Conservation (phyloP, 2,113 vertebrate species). For the Elaphurus davidianus region DNA sequence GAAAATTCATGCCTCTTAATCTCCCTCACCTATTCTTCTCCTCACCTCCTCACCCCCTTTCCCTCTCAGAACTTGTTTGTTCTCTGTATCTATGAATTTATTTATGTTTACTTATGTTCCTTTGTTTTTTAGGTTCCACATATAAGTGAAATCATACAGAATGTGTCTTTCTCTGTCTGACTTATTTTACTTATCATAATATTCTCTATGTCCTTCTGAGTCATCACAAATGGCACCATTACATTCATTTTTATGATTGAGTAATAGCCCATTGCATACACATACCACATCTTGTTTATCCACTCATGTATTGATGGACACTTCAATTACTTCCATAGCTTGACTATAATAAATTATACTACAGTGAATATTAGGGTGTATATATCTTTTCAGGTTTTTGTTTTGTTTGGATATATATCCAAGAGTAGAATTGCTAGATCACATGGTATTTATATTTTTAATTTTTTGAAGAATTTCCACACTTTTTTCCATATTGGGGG, state of each 20-base stretch:
- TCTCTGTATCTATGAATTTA: neutral
- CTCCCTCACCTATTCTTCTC: neutral
- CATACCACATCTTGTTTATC: neutral
- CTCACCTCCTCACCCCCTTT: neutral
- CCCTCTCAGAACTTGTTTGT: neutral
- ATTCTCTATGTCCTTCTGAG: neutral
- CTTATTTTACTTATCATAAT: neutral
- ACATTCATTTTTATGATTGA: neutral
- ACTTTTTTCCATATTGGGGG: neutral
- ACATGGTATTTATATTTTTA: neutral
- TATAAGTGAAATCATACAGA: neutral
- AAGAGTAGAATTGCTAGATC: neutral
- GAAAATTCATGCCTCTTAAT: neutral
- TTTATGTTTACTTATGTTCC: neutral
- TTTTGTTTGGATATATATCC: neutral
- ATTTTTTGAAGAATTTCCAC: neutral
- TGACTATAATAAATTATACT: neutral
- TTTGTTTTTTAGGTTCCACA: neutral
- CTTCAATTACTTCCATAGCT: neutral
- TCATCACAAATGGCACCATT: neutral
- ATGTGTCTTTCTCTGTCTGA: neutral
- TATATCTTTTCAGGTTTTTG: neutral
- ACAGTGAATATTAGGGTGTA: neutral
- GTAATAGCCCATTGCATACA: neutral
- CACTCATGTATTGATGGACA: neutral